These are phyloP conservation scores for Euzophera pinguis DNA, from an alignment of 2,888 invertebrate species.

Conservation along the genomic window DNA sequence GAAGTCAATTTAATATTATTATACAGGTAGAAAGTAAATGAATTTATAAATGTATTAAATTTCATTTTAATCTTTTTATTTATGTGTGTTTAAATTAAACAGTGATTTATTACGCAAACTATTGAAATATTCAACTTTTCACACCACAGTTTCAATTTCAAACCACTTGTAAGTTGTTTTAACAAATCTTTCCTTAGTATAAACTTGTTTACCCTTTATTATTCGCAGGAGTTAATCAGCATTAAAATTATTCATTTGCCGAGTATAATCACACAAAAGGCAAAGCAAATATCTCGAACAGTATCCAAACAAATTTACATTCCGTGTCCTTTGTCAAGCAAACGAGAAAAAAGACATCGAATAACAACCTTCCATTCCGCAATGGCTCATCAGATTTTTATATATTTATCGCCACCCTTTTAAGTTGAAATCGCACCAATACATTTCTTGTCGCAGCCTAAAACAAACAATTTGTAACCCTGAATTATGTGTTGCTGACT, in stretches of 20 bases:
- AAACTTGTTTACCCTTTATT: conserved; percentile 9
- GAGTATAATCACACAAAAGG: conserved; percentile 43
- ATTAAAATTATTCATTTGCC: conserved; percentile 63
- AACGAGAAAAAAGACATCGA: conserved; percentile 55
- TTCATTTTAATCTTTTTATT: no score
- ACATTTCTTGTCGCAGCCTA: conserved; percentile 73
- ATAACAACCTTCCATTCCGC: conserved; percentile 51
- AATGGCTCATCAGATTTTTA: conserved; percentile 62
- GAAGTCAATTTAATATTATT: no score
- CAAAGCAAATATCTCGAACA: conserved; percentile 53
- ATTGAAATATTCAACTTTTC: background rate
- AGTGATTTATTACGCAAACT: no score
- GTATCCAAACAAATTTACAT: conserved; percentile 56
- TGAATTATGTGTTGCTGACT: conserved; percentile 78
- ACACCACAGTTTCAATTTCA: background rate
- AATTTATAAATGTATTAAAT: no score
- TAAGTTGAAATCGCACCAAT: conserved; percentile 75
- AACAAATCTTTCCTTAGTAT: background rate
- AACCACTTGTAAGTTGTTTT: background rate
- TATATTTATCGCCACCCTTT: conserved; percentile 74
- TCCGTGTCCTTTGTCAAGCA: conserved; percentile 57
- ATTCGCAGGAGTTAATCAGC: conserved; percentile 49
- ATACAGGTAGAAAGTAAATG: no score
- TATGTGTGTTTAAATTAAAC: no score
- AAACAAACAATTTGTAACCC: conserved; percentile 80